A percentile compares a stretch with the other conserved stretches of the same genome.
Conservation (phyloP, 2,888 invertebrate species). For the Lycocerus yunnanus region DNA sequence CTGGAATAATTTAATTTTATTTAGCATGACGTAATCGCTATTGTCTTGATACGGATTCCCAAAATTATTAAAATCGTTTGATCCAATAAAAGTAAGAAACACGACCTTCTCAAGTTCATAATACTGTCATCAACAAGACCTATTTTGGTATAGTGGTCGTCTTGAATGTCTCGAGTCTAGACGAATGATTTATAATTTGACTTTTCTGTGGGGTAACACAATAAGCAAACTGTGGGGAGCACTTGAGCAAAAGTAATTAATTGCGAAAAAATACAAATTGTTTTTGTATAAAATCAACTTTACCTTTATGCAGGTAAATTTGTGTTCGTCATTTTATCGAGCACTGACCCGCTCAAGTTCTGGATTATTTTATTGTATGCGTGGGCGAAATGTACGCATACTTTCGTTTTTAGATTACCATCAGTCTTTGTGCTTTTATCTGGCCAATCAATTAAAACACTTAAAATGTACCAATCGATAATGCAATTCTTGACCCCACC, state of each 20-base stretch:
- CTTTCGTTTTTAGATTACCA: background rate
- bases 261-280: background rate
- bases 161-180: slow-evolving; percentile 8
- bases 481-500: background rate
- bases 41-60: background rate
- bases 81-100: background rate
- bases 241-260: background rate
- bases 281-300: background rate
- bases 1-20: background rate
- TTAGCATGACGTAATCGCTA: background rate
- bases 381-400: background rate
- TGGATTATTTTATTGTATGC: background rate
- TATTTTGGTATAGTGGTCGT: slow-evolving; percentile 26
- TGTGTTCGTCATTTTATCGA: background rate
- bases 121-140: slow-evolving; percentile 19
- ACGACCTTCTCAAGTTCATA: slow-evolving; percentile 29
- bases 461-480: background rate
- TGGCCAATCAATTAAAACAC: background rate
- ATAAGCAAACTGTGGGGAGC: background rate
- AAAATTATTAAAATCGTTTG: background rate
- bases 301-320: background rate
- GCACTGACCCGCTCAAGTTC: background rate
- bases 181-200: background rate
- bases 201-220: background rate
- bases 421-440: background rate